Base-by-base conservation (phyloP, 2,888 invertebrate genomes). In the Ethmia dodecea region DNA sequence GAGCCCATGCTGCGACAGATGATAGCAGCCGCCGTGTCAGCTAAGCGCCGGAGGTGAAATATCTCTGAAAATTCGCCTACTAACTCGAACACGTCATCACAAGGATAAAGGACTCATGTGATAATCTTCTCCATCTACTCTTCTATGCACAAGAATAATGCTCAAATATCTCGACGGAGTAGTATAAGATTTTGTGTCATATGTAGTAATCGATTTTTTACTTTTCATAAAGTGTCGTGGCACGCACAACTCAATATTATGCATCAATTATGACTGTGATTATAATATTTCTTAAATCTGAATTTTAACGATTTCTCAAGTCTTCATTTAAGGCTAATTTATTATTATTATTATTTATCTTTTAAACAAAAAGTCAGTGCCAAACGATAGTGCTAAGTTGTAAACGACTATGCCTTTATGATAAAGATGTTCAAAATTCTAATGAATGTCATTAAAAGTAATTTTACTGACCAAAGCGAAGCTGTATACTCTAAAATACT, bases 1-100 rank as follows among this genome's bases (percentile, higher is more conserved):
- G 94, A 95, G 72, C 95, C 96, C 37, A 93, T 95, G 92, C 86
- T 96, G 64, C 89, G 94, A 67, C 94, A 95, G 87, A 95, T 96
- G 92, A 94, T 96, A 67, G 94, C 93, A 33, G 93, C 93, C 35
- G 94, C 93, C 47, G 92, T 92, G 47, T 90, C 92, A 45, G 89
- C 91, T 56, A 89, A 90, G 65, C 88, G 92, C 80, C 89, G 91
- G 83, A 91, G 92, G 90, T 92, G 91, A 89, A 79, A 76, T 61
- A 50, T 49, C 65, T 60, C 41, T 46, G 59, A 52, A 45, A 53
- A 42, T 45, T 54, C 46, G 38, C 40, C 47, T 52, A 49, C 51
- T 55, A 52, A 59, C 58, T 60, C 55, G 61, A 65, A 62, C 48
- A 60, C 58, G 59, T 58, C 58, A 61, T 76, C 77, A 79, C 75